Base-by-base conservation (phyloP, 1,140 invertebrate genomes). In the Drosophila arawakana region DNA sequence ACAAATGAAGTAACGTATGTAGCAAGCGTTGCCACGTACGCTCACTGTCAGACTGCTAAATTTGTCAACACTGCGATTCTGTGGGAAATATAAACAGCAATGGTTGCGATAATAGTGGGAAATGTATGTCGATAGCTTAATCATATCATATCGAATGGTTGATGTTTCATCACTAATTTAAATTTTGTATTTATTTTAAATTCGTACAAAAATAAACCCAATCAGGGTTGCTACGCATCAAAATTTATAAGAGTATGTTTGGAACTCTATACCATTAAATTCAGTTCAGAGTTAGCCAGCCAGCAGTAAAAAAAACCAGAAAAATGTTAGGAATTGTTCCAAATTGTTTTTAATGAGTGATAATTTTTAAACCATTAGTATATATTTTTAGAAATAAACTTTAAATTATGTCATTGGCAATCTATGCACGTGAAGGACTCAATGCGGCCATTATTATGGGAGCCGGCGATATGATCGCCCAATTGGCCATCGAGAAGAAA, bases 391-490 rank as follows among this genome's bases (percentile, higher is more conserved):
- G 41, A 21, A 41, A 21, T 21, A 47, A 15, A 18, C 10, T 50
- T 50, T 2, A 54, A 7, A 54, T 34, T 9, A 54, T 54, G 50
- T 57, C 37, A 57, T 39, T 57, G 18, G 35, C 54, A 57, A 10
- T 41, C 15, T 11, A 79, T 65, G 41, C 34, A 9, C 50, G 63
- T 6, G 91, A 93, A 62, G 69, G 89, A 0, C 8, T 91, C 1
- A 93, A 93, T 77, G 92, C 89, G 21, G 91, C 88, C 0, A 5
- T 90, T 0, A 76, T 94, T 13, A 93, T 94, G 93, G 90, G 83
- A 7, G 47, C 76, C 18, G 93, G 93, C 7, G 93, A 94, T 69
- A 3, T 90, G 7, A 84, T 93, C 11, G 91, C 93, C 2, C 93
- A 94, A 77, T 76, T 82, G 0, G n/a, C 81, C 0, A 55, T 93